Percentiles rank a stretch among this genome's conserved stretches.
These are phyloP conservation scores for Neosilurus mollespiculum DNA, from an alignment of 2,797 vertebrate genomes.

Conservation along the genomic window DNA sequence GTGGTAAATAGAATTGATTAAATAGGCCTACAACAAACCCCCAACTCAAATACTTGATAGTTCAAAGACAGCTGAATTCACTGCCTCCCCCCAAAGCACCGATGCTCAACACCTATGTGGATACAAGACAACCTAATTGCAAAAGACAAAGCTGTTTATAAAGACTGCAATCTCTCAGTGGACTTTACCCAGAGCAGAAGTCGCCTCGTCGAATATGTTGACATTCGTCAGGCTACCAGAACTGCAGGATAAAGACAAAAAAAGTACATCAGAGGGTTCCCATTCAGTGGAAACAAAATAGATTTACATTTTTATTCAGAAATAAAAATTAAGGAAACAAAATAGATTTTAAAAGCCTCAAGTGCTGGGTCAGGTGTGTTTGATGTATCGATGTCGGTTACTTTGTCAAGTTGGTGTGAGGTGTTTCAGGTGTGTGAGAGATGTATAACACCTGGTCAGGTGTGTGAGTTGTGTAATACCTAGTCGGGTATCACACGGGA, in stretches of 20 bases:
- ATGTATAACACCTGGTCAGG: too few relatives aligned
- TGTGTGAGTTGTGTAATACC: background rate
- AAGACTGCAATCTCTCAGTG: background rate
- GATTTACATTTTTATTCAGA: background rate
- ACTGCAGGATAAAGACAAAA: conserved; percentile 69
- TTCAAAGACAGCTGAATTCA: background rate
- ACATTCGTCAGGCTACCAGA: conserved; percentile 78
- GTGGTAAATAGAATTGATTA: background rate
- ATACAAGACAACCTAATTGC: background rate
- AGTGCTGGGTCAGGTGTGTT: background rate
- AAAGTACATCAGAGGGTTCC: background rate
- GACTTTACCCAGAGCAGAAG: conserved; percentile 88
- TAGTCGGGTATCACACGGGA: too few relatives aligned
- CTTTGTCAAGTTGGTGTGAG: background rate
- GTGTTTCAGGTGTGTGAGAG: background rate
- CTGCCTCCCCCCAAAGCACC: too few relatives aligned
- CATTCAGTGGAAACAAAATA: background rate
- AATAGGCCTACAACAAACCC: background rate
- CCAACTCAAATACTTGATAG: background rate
- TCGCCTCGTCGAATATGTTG: conserved; percentile 92
- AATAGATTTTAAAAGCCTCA: background rate
- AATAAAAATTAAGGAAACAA: background rate
- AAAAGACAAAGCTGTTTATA: background rate
- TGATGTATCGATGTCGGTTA: background rate
- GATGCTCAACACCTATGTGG: background rate